A percentile compares a stretch with the other conserved stretches of the same genome.
These are phyloP conservation scores for Drosophila lini DNA, from an alignment of 1,140 invertebrate species.

Conservation along the genomic window DNA sequence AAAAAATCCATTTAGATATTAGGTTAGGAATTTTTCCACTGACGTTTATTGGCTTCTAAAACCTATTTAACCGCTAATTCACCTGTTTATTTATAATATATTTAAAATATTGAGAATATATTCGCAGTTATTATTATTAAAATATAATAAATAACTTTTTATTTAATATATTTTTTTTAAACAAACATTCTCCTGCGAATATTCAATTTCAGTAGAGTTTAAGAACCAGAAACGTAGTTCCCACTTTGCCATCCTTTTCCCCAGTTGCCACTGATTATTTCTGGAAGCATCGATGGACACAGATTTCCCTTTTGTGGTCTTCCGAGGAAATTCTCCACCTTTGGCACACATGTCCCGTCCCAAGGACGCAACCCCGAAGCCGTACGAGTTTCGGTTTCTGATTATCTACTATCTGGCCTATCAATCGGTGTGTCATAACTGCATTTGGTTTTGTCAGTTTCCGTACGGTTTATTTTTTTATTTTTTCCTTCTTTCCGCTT, in stretches of 20 bases:
- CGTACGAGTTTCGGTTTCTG: conserved; percentile 29
- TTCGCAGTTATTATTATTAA: no score
- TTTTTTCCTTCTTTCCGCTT: conserved; percentile 34
- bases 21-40: no score
- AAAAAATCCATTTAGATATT: no score
- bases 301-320: conserved; percentile 15
- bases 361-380: conserved; percentile 19
- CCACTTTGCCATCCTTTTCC: background rate
- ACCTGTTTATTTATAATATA: no score
- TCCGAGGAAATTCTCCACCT: conserved; percentile 27
- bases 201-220: background rate
- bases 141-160: background rate
- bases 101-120: no score
- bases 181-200: background rate
- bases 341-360: conserved; percentile 21
- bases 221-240: background rate
- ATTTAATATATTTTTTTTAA: background rate
- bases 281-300: conserved; percentile 1
- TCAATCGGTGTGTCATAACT: conserved; percentile 75
- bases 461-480: conserved; percentile 6
- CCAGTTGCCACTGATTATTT: conserved; percentile 16
- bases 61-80: no score
- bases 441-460: conserved; percentile 70
- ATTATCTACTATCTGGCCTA: conserved; percentile 45
- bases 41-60: no score